Evolutionary conservation across 2,797 vertebrate genomes (phyloP).

Genomic region (Danio jaintianensis): DNA sequence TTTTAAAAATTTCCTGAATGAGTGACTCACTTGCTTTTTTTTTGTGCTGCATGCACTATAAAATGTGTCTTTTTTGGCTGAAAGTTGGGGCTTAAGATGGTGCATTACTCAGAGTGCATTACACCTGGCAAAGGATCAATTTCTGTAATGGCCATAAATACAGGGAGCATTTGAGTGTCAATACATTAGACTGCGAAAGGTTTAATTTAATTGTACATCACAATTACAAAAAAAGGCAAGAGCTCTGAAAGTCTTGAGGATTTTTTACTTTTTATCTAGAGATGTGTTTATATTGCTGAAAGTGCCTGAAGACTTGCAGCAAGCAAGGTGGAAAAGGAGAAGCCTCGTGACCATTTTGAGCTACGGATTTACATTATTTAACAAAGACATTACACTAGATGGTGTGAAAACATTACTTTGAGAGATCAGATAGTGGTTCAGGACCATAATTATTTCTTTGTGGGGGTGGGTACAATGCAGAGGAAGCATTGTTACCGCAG

Average conservation of each 20-base stretch:
- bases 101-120: constrained; percentile 73
- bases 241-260: not conserved
- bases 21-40: not conserved
- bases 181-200: constrained; percentile 70
- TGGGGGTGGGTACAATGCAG: not conserved
- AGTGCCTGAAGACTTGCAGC: not conserved
- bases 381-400: constrained; percentile 58
- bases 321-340: constrained; percentile 15
- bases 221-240: constrained; percentile 35
- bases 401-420: constrained; percentile 58
- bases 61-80: constrained; percentile 56
- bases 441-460: constrained; percentile 63
- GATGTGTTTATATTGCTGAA: not conserved
- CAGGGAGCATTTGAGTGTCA: constrained; percentile 70
- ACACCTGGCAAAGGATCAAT: constrained; percentile 72
- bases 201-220: constrained; percentile 75
- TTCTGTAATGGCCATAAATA: constrained; percentile 70
- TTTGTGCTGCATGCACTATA: constrained; percentile 7
- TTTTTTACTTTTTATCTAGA: not conserved
- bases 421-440: constrained; percentile 43
- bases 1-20: not conserved
- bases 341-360: constrained; percentile 37
- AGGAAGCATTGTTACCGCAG: constrained; percentile 37
- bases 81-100: constrained; percentile 66
- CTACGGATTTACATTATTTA: constrained; percentile 57